phyloP scores from a whole-genome alignment of 2,888 invertebrate species.

The Acrobasis repandana region DNA sequence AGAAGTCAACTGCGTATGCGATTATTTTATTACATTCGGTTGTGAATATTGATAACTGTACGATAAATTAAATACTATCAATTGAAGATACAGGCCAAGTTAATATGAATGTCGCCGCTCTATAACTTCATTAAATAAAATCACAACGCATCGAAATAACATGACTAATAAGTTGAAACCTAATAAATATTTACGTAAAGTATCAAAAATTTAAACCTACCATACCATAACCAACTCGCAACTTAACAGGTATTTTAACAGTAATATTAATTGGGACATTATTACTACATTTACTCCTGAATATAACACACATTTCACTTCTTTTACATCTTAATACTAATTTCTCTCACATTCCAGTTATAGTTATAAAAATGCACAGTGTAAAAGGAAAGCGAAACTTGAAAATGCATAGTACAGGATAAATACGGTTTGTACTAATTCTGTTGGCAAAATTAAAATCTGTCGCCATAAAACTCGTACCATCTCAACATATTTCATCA shows the following conservation, averaged over 20 bases:
- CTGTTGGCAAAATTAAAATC: background rate
- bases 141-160: slow-evolving; percentile 31
- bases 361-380: slow-evolving; percentile 26
- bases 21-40: too few relatives aligned
- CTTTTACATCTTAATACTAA: slow-evolving; percentile 20
- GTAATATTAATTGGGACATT: background rate
- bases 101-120: background rate
- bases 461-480: background rate
- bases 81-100: background rate
- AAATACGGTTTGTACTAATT: too few relatives aligned
- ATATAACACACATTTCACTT: slow-evolving; percentile 6
- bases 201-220: slow-evolving; percentile 13
- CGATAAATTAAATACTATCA: background rate
- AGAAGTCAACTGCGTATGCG: too few relatives aligned
- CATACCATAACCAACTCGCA: slow-evolving; percentile 12
- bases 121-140: slow-evolving; percentile 14
- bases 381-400: slow-evolving; percentile 15
- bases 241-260: slow-evolving; percentile 8
- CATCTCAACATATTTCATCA: too few relatives aligned
- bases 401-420: slow-evolving; percentile 1
- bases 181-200: slow-evolving; percentile 9
- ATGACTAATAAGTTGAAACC: slow-evolving; percentile 19
- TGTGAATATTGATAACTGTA: background rate
- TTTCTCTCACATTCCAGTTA: slow-evolving; percentile 20
- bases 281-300: background rate